Conservation (phyloP, 1,140 invertebrate species). For the Drosophila azteca region DNA sequence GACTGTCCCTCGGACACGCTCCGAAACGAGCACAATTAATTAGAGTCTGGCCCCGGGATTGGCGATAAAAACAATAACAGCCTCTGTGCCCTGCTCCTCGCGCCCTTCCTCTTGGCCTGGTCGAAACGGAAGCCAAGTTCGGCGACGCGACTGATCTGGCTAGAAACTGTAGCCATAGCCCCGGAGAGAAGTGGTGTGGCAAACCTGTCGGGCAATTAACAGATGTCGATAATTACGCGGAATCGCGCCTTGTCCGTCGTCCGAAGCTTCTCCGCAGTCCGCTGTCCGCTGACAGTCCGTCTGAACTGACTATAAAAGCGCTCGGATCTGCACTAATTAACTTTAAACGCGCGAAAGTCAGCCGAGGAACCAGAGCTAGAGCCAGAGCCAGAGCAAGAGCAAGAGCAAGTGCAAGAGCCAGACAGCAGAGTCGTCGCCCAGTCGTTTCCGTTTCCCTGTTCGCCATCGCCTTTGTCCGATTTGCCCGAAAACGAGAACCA, state of each 20-base stretch:
- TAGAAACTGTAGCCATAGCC: conserved; percentile 45
- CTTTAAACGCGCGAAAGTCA: conserved; percentile 66
- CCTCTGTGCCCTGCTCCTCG: neutral
- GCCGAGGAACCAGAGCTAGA: conserved; percentile 46
- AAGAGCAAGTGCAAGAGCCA: conserved; percentile 8
- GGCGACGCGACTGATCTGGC: conserved; percentile 14
- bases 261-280: conserved; percentile 23
- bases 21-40: conserved; percentile 79
- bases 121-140: conserved; percentile 49
- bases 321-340: conserved; percentile 68
- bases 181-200: conserved; percentile 7
- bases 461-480: neutral
- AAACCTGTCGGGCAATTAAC: conserved; percentile 80
- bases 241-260: conserved; percentile 56
- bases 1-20: conserved; percentile 52
- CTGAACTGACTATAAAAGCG: conserved; percentile 62
- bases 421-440: conserved; percentile 8
- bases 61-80: conserved; percentile 63
- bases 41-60: conserved; percentile 63
- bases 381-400: conserved; percentile 1
- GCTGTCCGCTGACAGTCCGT: neutral
- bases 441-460: neutral
- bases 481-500: conserved; percentile 14
- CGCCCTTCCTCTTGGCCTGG: neutral
- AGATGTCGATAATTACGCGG: conserved; percentile 75